phyloP scores from a whole-genome alignment of 2,888 invertebrate genomes.

The Athalia rosae region DNA sequence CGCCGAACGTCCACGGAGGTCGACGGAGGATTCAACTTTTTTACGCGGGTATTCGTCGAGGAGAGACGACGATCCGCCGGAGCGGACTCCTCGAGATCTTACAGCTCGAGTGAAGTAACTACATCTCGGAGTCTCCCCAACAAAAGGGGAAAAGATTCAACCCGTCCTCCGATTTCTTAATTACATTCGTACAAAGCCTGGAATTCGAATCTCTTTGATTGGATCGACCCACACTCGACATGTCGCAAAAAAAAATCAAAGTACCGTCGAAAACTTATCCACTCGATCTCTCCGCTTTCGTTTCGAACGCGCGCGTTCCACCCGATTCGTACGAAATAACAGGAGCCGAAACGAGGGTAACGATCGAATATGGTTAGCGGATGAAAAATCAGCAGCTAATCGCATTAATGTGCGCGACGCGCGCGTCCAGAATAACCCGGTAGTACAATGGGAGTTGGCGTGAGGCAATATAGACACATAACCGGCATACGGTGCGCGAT shows the following conservation, averaged over 20 bases:
- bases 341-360: background rate
- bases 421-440: slow-evolving; percentile 14
- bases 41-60: slow-evolving; percentile 16
- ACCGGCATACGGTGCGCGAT: slow-evolving; percentile 36
- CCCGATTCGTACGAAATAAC: background rate
- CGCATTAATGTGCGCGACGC: slow-evolving; percentile 4
- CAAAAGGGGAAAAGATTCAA: slow-evolving; percentile 29
- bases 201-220: slow-evolving; percentile 10
- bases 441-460: background rate
- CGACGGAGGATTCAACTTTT: slow-evolving; percentile 41
- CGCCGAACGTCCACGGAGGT: slow-evolving; percentile 42
- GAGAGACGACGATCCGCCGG: background rate
- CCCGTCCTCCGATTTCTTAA: slow-evolving; percentile 41
- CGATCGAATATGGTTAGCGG: background rate
- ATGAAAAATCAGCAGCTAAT: background rate
- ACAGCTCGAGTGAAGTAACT: slow-evolving; percentile 9
- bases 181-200: slow-evolving; percentile 32
- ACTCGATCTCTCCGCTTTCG: background rate
- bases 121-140: slow-evolving; percentile 15
- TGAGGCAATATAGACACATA: slow-evolving; percentile 25
- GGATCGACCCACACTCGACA: background rate
- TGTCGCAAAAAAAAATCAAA: background rate
- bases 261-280: background rate
- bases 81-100: background rate
- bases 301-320: background rate